Base-by-base conservation (phyloP, 2,888 invertebrate genomes). In the Enoplolaimus lenunculus region DNA sequence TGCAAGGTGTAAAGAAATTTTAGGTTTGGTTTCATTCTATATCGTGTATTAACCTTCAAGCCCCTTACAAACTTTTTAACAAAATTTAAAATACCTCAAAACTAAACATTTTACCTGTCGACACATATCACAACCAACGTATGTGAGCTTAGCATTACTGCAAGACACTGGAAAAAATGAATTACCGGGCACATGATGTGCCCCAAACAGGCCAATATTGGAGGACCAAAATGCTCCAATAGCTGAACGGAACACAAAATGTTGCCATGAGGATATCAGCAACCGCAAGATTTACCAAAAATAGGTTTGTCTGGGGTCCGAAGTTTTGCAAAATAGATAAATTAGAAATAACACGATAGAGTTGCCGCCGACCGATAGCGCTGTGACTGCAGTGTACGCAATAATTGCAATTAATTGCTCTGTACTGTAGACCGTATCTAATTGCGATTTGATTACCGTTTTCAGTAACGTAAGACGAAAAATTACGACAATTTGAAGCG, bases 141-240 rank as follows among this genome's bases (percentile, higher is more conserved):
- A 77, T 82, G 82, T 1, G 82, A 80, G 74, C 81, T 81, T 29
- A 82, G 75, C 71, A 83, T 81, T 21, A 84, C 83, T 0, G 81
- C 76, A 29, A 80, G 79, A 1, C 79, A 78, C 76, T 83, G 83
- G 1, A 80, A 76, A 71, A 80, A 83, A 35, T 79, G 77, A 2
- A 83, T 80, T 1, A 82, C 71, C 16, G 80, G 80, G 74, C 83
- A 83, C 76, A 82, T 74, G 2, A 77, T 71, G 7, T 77, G 76
- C n/a, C 82, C 82, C 74, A n/a, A n/a, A 83, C 82, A 1, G 82
- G 79, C 83, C 83, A 83, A 62, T 80, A 78, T 68, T 76, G 74
- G 59, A 82, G 76, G 7, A 83, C 77, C 29, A 83, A 74, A 72
- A 81, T 82, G 65, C 81, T 80, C 74, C 83, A 79, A 73, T 83